A percentile compares a stretch with the other conserved stretches of the same genome.
phyloP scores from a whole-genome alignment of 2,113 vertebrate genomes.

The Myocastor coypus region DNA sequence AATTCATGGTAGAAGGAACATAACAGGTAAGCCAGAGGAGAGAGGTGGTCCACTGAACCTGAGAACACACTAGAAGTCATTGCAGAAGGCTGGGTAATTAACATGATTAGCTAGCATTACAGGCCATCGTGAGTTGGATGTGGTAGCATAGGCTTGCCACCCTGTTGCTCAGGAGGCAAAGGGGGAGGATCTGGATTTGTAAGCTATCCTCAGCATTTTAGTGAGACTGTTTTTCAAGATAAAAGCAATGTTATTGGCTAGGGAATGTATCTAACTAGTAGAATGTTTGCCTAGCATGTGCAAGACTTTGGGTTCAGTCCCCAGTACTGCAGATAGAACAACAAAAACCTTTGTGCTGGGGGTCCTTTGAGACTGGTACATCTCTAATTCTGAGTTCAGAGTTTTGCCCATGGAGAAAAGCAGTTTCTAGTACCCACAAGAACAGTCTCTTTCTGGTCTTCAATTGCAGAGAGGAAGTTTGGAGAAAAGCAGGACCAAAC shows the following conservation, averaged over 20 bases:
- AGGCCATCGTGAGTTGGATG: background rate
- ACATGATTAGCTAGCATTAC: background rate
- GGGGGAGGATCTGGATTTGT: background rate
- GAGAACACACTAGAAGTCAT: background rate
- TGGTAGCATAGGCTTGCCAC: background rate
- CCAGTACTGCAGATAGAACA: background rate
- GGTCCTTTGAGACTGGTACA: background rate
- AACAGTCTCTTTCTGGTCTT: background rate
- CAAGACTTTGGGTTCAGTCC: background rate
- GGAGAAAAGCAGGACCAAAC: background rate
- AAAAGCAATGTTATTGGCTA: background rate
- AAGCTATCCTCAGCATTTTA: background rate
- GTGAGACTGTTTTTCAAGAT: background rate
- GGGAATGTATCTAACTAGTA: background rate
- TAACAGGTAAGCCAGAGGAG: background rate
- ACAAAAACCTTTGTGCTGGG: background rate
- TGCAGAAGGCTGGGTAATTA: background rate
- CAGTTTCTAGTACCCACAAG: background rate
- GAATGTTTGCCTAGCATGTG: background rate
- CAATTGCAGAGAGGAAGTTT: background rate
- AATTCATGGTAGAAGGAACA: background rate
- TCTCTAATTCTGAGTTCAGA: background rate
- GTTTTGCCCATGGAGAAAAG: background rate
- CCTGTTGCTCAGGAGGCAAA: too few relatives aligned
- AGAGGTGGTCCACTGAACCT: background rate